Percentiles rank a stretch among this genome's conserved stretches.
Evolutionary conservation across 1,140 invertebrate genomes (phyloP).

Genomic region (Frieseomelitta varia): DNA sequence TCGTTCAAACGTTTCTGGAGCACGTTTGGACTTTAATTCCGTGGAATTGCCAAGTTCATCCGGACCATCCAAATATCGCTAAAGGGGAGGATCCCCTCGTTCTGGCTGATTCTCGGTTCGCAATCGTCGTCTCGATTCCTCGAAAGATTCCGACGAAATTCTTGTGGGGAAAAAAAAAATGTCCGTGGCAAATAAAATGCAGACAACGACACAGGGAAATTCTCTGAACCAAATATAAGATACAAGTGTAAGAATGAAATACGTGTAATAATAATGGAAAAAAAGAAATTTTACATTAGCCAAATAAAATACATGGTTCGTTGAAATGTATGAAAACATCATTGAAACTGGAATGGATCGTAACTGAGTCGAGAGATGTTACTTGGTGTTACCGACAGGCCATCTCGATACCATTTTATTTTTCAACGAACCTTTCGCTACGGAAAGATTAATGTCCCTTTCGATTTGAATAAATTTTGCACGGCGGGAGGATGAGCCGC

Average conservation of each 20-base stretch:
- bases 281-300: no score
- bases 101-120: background rate
- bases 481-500: background rate
- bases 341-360: background rate
- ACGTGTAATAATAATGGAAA: no score
- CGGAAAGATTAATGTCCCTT: background rate
- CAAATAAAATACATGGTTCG: no score
- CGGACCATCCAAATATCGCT: background rate
- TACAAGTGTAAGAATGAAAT: no score
- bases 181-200: background rate
- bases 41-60: constrained; percentile 34
- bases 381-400: background rate
- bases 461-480: background rate
- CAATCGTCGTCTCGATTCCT: background rate
- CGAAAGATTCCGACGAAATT: no score
- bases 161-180: background rate
- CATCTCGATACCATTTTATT: background rate
- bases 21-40: constrained; percentile 17
- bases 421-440: background rate
- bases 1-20: constrained; percentile 26
- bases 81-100: background rate
- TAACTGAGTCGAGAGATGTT: background rate
- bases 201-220: background rate
- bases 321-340: background rate
- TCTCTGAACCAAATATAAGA: no score